Evolutionary conservation across 2,888 invertebrate genomes (phyloP), one percentile per base, ranked within the genome.

Genomic region (Electrophaes corylata): DNA sequence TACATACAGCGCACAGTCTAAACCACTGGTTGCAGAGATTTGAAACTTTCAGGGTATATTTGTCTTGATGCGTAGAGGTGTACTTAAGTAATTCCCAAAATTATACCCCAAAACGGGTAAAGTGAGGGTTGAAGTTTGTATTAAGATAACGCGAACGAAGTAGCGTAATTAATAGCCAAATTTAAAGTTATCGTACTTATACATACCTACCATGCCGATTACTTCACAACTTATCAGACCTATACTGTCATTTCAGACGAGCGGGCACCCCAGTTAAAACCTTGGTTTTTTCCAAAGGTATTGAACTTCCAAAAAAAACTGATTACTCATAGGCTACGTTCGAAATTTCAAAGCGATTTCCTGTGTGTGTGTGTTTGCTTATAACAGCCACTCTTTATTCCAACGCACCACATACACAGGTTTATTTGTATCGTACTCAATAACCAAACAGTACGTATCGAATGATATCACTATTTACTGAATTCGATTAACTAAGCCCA

Each of bases 401-500:
- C 59, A 19, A n/a, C n/a, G n/a, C 35, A 37, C 46, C 61, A 49
- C 59, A 59, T 55, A 60, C 58, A 67, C 55, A 55, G 56, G 57
- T 54, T 62, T 20, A 46, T 54, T 54, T 50, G 58, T 53, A 55
- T 45, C 37, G 35, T 35, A 44, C 51, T 60, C 60, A 51, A 52
- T 56, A 60, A 60, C 51, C 60, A 55, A 60, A 60, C 51, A 60
- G 39, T 29, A 62, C 67, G 69, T 76, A 79, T 82, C 77, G 76
- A 79, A 62, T 46, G 62, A 67, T 69, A 70, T 69, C 66, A 49
- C 46, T 86, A 81, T 86, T 84, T 84, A 83, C 83, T 74, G 75
- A 78, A 81, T 81, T 84, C 88, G 88, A 88, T 89, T 87, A 89
- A 81, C 71, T 78, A 65, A 60, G 57, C 55, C 73, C 66, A 70